Evolutionary conservation across 2,888 invertebrate species (phyloP).

Genomic region (Drosophila anomelani): DNA sequence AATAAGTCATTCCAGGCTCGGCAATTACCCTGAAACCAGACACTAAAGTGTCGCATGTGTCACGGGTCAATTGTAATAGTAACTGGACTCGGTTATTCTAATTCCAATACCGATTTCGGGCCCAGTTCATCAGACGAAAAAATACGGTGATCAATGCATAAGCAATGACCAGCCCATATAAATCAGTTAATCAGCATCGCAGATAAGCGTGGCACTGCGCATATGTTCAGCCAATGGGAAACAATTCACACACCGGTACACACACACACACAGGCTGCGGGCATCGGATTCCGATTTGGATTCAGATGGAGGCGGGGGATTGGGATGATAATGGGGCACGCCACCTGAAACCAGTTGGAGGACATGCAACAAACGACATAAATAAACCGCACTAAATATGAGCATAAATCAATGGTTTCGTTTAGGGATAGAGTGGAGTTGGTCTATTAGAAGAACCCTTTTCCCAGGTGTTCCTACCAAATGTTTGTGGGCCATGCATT

Average conservation of each 20-base stretch:
- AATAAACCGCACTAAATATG: constrained; percentile 61
- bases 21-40: constrained; percentile 57
- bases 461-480: constrained; percentile 25
- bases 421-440: not conserved
- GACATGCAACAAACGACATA: constrained; percentile 47
- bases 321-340: constrained; percentile 39
- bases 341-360: constrained; percentile 46
- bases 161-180: constrained; percentile 71
- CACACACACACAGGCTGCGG: constrained; percentile 1
- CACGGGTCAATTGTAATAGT: constrained; percentile 35
- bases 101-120: constrained; percentile 4
- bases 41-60: constrained; percentile 36
- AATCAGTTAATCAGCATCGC: constrained; percentile 78
- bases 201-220: constrained; percentile 60
- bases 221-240: constrained; percentile 50
- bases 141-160: constrained; percentile 75
- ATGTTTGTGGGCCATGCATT: constrained; percentile 54
- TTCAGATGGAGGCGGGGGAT: not conserved
- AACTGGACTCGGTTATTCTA: constrained; percentile 12
- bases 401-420: constrained; percentile 71
- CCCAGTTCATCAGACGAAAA: constrained; percentile 22
- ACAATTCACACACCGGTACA: constrained; percentile 56
- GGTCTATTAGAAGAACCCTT: constrained; percentile 44
- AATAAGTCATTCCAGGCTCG: constrained; percentile 47
- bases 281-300: constrained; percentile 10